Evolutionary conservation across 2,113 vertebrate genomes (phyloP).

Genomic region (Todiramphus chloris): DNA sequence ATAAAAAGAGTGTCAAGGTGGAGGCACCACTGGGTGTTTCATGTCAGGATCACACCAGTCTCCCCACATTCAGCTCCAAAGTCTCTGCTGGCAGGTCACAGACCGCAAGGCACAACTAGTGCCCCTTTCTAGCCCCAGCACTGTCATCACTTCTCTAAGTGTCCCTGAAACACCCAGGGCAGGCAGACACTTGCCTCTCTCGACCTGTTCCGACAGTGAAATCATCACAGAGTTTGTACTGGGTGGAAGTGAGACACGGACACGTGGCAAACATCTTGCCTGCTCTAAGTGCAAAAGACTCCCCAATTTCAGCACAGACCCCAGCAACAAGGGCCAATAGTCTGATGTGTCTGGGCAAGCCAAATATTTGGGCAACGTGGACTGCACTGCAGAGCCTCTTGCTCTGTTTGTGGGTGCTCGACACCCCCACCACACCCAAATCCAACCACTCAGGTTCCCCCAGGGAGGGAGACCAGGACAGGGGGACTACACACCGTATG

Average conservation of each 20-base stretch:
- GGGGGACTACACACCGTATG: accelerated
- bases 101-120: neutral
- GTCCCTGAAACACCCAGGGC: neutral
- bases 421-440: neutral
- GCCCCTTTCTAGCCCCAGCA: neutral
- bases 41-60: neutral
- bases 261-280: neutral
- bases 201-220: neutral
- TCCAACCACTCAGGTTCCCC: neutral
- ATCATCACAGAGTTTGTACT: neutral
- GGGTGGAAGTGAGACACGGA: neutral
- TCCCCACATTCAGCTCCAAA: neutral
- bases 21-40: neutral
- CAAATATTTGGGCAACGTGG: neutral
- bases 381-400: neutral
- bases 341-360: neutral
- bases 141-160: neutral
- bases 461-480: neutral
- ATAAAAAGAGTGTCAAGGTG: neutral
- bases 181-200: neutral
- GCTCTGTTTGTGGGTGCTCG: neutral
- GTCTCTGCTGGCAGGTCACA: neutral
- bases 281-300: neutral
- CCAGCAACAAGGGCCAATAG: neutral
- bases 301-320: neutral